phyloP scores from a whole-genome alignment of 2,888 invertebrate genomes.

The Amphipoea oculea region DNA sequence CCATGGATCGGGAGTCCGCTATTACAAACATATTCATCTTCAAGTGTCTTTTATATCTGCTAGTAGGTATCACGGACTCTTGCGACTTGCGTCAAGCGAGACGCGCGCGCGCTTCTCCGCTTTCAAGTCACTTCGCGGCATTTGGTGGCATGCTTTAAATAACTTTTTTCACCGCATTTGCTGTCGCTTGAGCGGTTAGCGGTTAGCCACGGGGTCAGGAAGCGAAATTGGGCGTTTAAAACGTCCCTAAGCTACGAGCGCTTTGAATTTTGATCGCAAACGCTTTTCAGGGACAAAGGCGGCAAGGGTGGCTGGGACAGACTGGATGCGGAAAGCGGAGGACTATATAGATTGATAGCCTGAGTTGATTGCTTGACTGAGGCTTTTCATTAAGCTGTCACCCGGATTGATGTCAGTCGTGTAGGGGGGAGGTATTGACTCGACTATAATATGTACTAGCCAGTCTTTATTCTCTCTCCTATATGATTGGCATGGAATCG shows the following conservation, averaged over 20 bases:
- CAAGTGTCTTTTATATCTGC: neutral
- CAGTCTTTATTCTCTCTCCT: constrained; percentile 6
- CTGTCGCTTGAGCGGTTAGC: neutral
- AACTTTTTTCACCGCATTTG: neutral
- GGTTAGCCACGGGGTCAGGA: neutral
- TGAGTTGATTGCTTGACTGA: neutral
- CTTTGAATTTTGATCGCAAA: neutral
- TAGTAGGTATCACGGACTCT: neutral
- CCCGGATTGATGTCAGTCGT: neutral
- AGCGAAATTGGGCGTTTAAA: neutral
- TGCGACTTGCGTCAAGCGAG: neutral
- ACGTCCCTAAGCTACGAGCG: neutral
- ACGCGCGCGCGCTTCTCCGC: neutral
- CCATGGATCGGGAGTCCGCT: neutral
- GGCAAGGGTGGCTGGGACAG: neutral
- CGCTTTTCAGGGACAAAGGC: neutral
- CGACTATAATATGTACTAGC: neutral
- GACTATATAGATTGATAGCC: neutral
- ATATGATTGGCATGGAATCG: neutral
- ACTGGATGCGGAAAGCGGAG: neutral
- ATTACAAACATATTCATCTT: neutral
- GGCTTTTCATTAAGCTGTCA: neutral
- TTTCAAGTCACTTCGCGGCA: neutral
- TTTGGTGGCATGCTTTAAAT: neutral
- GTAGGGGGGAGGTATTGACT: neutral